Conservation (phyloP, 2,113 vertebrate genomes). For the Elephas maximus region DNA sequence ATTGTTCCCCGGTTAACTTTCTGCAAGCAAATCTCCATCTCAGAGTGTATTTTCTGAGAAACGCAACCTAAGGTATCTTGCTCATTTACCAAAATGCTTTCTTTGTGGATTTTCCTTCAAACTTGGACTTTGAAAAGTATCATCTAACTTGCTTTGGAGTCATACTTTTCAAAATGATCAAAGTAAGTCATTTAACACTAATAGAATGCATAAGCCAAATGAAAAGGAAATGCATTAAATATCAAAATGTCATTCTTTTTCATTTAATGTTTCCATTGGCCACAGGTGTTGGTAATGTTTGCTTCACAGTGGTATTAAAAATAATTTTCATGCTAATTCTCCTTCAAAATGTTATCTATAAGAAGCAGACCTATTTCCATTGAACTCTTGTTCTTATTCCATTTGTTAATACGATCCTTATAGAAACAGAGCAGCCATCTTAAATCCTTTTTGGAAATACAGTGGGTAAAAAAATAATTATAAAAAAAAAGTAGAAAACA, state of each 20-base stretch:
- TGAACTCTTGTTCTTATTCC: neutral
- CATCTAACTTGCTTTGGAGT: slow-evolving; percentile 5
- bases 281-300: neutral
- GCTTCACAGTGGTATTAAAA: neutral
- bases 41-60: neutral
- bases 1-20: neutral
- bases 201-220: neutral
- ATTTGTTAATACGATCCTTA: neutral
- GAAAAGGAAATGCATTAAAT: neutral
- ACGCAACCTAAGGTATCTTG: neutral
- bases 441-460: neutral
- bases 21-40: neutral
- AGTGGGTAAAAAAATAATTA: neutral
- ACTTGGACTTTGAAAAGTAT: neutral
- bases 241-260: slow-evolving; percentile 37
- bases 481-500: neutral
- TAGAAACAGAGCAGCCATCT: neutral
- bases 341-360: slow-evolving; percentile 26
- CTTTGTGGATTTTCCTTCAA: neutral
- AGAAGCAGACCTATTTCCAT: neutral
- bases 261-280: neutral
- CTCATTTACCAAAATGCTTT: slow-evolving; percentile 1
- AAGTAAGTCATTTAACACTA: slow-evolving; percentile 28
- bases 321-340: neutral
- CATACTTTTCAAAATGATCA: slow-evolving; percentile 30